Percentiles rank a stretch among this genome's conserved stretches.
These are phyloP conservation scores for Ianthella basta DNA, from an alignment of 37 sponge, comb jelly and placozoan species.

Conservation along the genomic window DNA sequence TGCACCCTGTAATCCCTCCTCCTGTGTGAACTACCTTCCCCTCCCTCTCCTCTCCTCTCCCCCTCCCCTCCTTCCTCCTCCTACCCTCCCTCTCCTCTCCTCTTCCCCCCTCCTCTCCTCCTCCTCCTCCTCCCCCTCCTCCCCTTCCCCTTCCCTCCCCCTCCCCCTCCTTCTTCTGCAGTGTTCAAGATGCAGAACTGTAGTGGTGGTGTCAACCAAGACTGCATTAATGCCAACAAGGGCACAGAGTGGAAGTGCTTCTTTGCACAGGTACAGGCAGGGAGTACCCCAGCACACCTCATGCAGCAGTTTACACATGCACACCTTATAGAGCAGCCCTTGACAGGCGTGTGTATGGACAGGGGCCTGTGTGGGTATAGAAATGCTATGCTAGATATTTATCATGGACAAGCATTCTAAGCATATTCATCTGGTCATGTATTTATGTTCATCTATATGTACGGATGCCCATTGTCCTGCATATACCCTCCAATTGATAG, in stretches of 20 bases:
- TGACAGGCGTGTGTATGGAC: neutral
- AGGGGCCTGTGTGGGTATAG: neutral
- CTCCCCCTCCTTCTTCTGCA: conserved; percentile 11
- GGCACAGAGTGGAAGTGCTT: conserved; percentile 78
- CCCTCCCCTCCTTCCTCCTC: no score
- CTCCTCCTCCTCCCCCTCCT: no score
- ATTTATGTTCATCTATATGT: conserved; percentile 12
- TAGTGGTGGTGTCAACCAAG: conserved; percentile 64
- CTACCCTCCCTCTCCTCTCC: no score
- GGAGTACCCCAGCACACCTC: neutral
- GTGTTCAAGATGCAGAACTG: conserved; percentile 70
- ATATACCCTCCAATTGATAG: no score
- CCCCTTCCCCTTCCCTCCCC: no score
- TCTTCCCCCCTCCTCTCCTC: no score
- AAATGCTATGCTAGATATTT: no score
- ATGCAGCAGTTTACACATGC: neutral
- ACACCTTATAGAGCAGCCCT: neutral
- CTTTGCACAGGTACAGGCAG: conserved; percentile 69
- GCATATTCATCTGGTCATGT: conserved; percentile 4
- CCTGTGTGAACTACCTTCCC: no score
- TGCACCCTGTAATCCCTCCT: no score
- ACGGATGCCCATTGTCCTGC: no score
- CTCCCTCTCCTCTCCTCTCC: no score
- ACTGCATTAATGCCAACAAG: conserved; percentile 44
- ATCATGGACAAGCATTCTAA: no score